phyloP scores from a whole-genome alignment of 2,797 vertebrate genomes.

The Erithacus rubecula region DNA sequence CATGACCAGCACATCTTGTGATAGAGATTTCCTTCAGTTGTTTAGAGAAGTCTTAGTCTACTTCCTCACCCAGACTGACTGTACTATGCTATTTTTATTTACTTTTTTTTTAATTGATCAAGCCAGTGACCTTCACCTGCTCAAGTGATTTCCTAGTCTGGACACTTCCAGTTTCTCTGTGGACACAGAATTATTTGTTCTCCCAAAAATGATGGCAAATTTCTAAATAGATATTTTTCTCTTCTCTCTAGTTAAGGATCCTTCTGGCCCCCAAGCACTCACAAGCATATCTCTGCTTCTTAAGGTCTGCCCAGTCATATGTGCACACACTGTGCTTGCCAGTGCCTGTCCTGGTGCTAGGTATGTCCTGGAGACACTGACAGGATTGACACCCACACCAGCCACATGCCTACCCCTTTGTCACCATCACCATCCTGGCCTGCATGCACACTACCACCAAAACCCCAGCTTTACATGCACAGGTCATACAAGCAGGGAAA shows the following conservation, averaged over 20 bases:
- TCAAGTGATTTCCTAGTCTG: not conserved
- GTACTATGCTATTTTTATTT: not conserved
- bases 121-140: not conserved
- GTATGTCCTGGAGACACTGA: not conserved
- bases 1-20: fast-evolving
- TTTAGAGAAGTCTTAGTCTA: not conserved
- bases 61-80: not conserved
- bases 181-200: not conserved
- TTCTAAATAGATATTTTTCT: slow-evolving; percentile 86
- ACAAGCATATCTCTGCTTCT: slow-evolving; percentile 76
- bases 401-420: fast-evolving
- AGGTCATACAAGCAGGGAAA: not conserved
- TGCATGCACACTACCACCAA: not conserved
- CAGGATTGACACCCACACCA: not conserved
- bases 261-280: slow-evolving; percentile 84
- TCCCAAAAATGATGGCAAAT: not conserved
- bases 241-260: slow-evolving; percentile 79
- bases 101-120: not conserved
- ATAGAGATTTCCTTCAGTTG: not conserved
- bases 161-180: not conserved
- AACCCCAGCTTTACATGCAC: not conserved
- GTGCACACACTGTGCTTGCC: not conserved
- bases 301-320: slow-evolving; percentile 66
- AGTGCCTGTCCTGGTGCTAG: not conserved
- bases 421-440: not conserved